phyloP scores from a whole-genome alignment of 2,888 invertebrate genomes.

The Camptogramma bilineatum region DNA sequence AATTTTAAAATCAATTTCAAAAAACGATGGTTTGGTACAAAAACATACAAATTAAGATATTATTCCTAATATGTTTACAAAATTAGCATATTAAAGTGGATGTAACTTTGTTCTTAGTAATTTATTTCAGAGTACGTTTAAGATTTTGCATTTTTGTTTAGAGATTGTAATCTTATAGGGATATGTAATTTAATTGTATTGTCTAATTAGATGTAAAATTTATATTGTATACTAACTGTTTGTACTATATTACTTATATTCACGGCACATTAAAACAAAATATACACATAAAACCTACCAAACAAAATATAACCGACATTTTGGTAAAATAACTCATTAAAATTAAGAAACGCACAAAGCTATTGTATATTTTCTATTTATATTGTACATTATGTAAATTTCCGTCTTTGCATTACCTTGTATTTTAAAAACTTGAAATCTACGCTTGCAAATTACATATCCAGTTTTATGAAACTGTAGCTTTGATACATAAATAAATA shows the following conservation, averaged over 20 bases:
- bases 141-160: constrained; percentile 78
- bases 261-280: constrained; percentile 44
- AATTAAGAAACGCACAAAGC: constrained; percentile 49
- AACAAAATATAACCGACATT: constrained; percentile 16
- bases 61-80: constrained; percentile 77
- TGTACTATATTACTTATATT: constrained; percentile 47
- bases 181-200: constrained; percentile 65
- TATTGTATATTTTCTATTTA: constrained; percentile 50
- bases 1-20: constrained; percentile 57
- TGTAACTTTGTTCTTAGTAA: constrained; percentile 66
- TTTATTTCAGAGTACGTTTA: constrained; percentile 70
- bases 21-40: constrained; percentile 80
- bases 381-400: constrained; percentile 73
- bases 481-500: not conserved
- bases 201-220: constrained; percentile 67
- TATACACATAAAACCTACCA: constrained; percentile 16
- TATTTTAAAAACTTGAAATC: constrained; percentile 7
- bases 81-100: constrained; percentile 63
- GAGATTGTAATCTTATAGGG: constrained; percentile 68
- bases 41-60: constrained; percentile 82
- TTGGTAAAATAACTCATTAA: constrained; percentile 25
- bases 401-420: constrained; percentile 49
- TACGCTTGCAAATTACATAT: constrained; percentile 26
- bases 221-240: constrained; percentile 51
- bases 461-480: constrained; percentile 1